Conservation (phyloP, 2,113 vertebrate genomes). For the Lontra canadensis region DNA sequence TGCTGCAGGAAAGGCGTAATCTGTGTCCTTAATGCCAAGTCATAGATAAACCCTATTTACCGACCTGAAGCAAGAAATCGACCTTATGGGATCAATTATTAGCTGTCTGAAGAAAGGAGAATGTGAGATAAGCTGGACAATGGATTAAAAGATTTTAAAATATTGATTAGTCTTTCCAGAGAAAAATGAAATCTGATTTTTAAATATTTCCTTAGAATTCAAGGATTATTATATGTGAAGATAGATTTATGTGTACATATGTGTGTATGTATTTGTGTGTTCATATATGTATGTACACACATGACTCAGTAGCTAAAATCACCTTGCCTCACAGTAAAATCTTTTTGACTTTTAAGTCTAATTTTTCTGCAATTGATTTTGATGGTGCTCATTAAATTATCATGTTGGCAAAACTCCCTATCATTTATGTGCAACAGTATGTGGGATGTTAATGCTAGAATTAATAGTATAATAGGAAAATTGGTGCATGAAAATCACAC, state of each 20-base stretch:
- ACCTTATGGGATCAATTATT: conserved; percentile 56
- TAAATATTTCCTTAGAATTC: not conserved
- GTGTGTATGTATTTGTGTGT: not conserved
- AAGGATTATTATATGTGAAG: not conserved
- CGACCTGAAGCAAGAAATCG: conserved; percentile 53
- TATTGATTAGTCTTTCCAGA: not conserved
- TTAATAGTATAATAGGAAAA: not conserved
- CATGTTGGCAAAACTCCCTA: not conserved
- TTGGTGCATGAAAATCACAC: not conserved
- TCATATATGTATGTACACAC: not conserved
- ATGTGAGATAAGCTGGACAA: conserved; percentile 43
- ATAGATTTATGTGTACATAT: too few species aligned
- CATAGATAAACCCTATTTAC: conserved; percentile 61
- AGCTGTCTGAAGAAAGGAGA: not conserved
- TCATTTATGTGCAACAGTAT: not conserved
- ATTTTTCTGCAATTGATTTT: conserved; percentile 3
- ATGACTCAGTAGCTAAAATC: not conserved
- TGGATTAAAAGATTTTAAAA: conserved; percentile 43
- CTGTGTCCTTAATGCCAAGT: conserved; percentile 31
- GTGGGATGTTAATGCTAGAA: not conserved
- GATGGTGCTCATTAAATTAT: not conserved
- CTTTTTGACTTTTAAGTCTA: not conserved
- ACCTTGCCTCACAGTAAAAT: not conserved
- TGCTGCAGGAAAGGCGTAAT: conserved; percentile 31
- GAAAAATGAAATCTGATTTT: not conserved